A percentile compares a stretch with the other conserved stretches of the same genome.
Evolutionary conservation across 2,113 vertebrate genomes (phyloP).

Genomic region (Polypterus senegalus): DNA sequence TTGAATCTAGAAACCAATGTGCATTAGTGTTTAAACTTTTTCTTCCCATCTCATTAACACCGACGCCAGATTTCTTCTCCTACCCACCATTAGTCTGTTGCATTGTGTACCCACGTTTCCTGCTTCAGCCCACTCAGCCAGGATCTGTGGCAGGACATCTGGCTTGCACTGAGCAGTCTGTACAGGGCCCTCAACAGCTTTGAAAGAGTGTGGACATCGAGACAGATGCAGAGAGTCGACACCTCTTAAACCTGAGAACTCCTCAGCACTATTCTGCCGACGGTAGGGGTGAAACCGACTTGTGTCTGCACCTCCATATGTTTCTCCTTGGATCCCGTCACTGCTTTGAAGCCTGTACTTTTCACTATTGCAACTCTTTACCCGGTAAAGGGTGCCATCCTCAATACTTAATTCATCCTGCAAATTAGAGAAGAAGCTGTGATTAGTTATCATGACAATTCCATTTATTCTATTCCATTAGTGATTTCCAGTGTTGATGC

Average conservation of each 20-base stretch:
- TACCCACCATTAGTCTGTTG: constrained; percentile 49
- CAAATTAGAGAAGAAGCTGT: constrained; percentile 5
- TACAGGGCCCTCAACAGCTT: constrained; percentile 41
- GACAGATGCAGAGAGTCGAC: constrained; percentile 37
- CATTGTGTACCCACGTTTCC: constrained; percentile 34
- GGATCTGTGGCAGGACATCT: constrained; percentile 32
- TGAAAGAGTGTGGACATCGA: constrained; percentile 33
- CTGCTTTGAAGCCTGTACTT: constrained; percentile 51
- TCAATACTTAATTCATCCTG: constrained; percentile 16
- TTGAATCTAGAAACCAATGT: too few species aligned
- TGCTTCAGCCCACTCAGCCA: constrained; percentile 6
- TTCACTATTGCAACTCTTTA: constrained; percentile 28
- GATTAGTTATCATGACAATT: too few species aligned
- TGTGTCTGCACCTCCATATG: constrained; percentile 39
- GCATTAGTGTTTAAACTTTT: too few species aligned
- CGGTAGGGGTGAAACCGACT: constrained; percentile 70
- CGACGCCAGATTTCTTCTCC: background rate
- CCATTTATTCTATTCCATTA: too few species aligned
- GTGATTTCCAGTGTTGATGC: too few species aligned
- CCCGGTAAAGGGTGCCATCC: constrained; percentile 24
- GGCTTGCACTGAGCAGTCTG: constrained; percentile 29
- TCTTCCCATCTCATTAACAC: background rate
- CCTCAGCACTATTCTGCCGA: constrained; percentile 60
- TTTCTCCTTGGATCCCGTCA: constrained; percentile 40
- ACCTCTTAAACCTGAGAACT: background rate